Percentiles rank a stretch among this genome's conserved stretches.
These are phyloP conservation scores for Potamilus streckersoni DNA, from an alignment of 1,140 invertebrate species.

Conservation along the genomic window DNA sequence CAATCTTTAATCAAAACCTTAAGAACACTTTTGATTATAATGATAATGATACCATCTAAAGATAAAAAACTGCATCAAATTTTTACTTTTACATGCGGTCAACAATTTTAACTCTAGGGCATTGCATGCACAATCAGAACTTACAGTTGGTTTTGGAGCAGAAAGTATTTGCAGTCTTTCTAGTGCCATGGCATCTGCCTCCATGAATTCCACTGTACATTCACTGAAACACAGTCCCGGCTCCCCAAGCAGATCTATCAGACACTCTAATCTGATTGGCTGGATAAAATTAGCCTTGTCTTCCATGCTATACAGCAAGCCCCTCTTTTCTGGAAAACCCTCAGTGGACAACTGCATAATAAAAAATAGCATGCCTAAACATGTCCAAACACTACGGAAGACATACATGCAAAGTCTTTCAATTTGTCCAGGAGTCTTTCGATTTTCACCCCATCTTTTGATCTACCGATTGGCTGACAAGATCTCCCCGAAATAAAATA, in stretches of 20 bases:
- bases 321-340: slow-evolving; percentile 17
- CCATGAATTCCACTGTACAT: neutral
- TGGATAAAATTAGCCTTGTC: neutral
- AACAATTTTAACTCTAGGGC: too few relatives aligned
- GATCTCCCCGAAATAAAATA: too few relatives aligned
- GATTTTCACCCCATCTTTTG: too few relatives aligned
- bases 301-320: slow-evolving; percentile 15
- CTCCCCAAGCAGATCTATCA: neutral
- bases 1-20: too few relatives aligned
- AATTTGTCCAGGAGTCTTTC: too few relatives aligned
- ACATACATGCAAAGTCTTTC: too few relatives aligned
- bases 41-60: too few relatives aligned
- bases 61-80: too few relatives aligned
- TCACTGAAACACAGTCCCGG: neutral
- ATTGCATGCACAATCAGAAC: neutral
- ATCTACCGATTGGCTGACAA: too few relatives aligned
- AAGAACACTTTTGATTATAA: too few relatives aligned
- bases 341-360: neutral
- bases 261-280: neutral
- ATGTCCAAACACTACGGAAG: too few relatives aligned
- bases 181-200: neutral
- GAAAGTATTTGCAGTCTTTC: slow-evolving; percentile 12
- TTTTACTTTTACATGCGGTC: too few relatives aligned
- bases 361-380: neutral
- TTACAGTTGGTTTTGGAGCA: slow-evolving; percentile 5